Evolutionary conservation across 2,797 vertebrate species (phyloP).

Genomic region (Semotilus atromaculatus): DNA sequence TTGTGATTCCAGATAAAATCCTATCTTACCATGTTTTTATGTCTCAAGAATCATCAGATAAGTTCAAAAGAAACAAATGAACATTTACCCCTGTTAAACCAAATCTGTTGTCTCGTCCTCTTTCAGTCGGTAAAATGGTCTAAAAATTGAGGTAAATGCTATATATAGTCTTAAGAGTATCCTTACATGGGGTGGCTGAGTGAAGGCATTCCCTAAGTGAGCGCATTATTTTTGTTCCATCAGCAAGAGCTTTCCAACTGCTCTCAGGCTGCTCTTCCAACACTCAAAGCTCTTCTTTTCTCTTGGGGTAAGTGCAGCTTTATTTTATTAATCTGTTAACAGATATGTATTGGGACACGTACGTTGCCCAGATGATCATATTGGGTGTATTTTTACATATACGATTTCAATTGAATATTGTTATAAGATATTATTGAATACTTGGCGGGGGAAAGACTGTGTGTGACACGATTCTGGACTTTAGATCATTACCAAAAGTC

Average conservation of each 20-base stretch:
- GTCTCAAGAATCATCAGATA: neutral
- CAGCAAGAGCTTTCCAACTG: constrained; percentile 81
- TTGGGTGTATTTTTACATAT: neutral
- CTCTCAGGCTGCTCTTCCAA: constrained; percentile 77
- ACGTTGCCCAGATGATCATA: too few relatives aligned
- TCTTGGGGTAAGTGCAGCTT: constrained; percentile 83
- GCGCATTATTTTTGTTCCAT: constrained; percentile 87
- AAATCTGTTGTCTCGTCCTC: constrained; percentile 5
- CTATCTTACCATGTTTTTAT: neutral
- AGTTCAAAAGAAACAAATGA: neutral
- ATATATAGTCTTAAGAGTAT: constrained; percentile 90
- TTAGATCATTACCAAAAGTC: neutral
- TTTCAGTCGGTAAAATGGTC: constrained; percentile 67
- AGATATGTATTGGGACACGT: neutral
- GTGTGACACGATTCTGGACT: constrained; percentile 3
- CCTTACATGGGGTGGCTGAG: constrained; percentile 92
- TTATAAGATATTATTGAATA: neutral
- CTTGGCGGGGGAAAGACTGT: neutral
- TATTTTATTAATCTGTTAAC: constrained; percentile 41
- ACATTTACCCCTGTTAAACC: neutral
- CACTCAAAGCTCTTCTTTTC: constrained; percentile 75
- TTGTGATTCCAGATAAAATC: constrained; percentile 1
- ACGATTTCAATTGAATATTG: neutral
- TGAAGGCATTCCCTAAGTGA: constrained; percentile 81
- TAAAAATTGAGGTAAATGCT: constrained; percentile 80